Conservation (phyloP, 2,113 vertebrate species). For the Diphyllodes magnificus region DNA sequence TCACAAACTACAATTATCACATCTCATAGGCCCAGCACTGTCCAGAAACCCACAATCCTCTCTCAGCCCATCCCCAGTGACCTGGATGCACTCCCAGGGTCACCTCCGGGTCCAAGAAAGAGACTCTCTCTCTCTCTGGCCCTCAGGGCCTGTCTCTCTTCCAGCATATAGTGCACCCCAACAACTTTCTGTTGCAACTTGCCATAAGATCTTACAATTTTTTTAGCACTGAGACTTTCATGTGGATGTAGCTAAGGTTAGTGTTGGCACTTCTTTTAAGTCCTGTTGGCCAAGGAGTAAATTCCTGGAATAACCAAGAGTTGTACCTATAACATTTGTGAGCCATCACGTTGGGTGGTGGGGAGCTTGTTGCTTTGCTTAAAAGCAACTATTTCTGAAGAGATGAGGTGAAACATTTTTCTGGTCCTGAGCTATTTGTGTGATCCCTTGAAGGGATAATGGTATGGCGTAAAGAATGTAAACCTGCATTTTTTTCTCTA, state of each 20-base stretch:
- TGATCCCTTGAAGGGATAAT: neutral
- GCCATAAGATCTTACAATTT: neutral
- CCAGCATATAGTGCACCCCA: too few relatives aligned
- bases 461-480: neutral
- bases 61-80: too few relatives aligned
- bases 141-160: too few relatives aligned
- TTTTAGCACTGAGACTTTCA: neutral
- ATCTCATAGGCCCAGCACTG: too few relatives aligned
- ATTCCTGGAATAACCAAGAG: neutral
- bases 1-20: too few relatives aligned
- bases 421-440: neutral
- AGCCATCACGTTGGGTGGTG: fast-evolving
- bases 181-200: neutral
- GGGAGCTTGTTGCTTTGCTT: neutral
- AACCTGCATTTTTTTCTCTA: neutral
- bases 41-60: too few relatives aligned
- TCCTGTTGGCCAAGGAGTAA: neutral
- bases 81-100: too few relatives aligned
- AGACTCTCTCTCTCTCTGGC: too few relatives aligned
- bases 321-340: neutral
- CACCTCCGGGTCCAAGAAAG: too few relatives aligned
- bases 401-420: neutral
- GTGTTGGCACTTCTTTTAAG: neutral
- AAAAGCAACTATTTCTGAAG: neutral
- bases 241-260: neutral